Base-by-base conservation (phyloP, 2,888 invertebrate species). In the Leucophenga maculata region DNA sequence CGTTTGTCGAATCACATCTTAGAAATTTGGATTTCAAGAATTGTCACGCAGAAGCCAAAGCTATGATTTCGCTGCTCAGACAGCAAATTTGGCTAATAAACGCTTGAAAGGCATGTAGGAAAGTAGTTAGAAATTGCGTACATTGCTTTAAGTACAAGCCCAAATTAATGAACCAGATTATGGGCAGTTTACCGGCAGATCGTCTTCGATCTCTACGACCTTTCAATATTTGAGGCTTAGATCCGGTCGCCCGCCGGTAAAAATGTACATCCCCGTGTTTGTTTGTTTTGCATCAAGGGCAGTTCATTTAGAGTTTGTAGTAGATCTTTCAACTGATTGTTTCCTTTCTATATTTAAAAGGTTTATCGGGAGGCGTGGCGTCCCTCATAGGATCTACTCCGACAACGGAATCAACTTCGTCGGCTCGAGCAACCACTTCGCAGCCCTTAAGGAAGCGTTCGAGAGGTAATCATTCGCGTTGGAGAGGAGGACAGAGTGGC, bases 391-490 rank as follows among this genome's bases (percentile, higher is more conserved):
- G 2, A 44, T 46, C 1, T 39, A 39, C 39, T 39, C 39, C 9
- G 69, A 75, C 46, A 74, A 72, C 50, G 69, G 60, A 0, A 74
- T 70, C n/a, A 73, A 73, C 54, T 71, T 73, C 31, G 70, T 68
- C 52, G 65, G 44, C n/a, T n/a, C n/a, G n/a, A 50, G 57, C 52
- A 6, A 62, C 72, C n/a, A n/a, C n/a, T n/a, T 8, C 18, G 72
- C 9, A 67, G 22, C 4, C 16, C 72, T 3, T 70, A 72, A 8
- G 8, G 8, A 39, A 16, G 44, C 65, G 14, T 50, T 50, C 18
- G 65, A 72, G 20, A 8, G 44, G 0, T 20, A 72, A 6, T 48
- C 67, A 16, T 71, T 69, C n/a, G 68, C 67, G 18, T 20, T 11
- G 1, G 44, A 62, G 39, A 72, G 72, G 52, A 60, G 72, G 20